A percentile compares a stretch with the other conserved stretches of the same genome.
These are phyloP conservation scores for Mormyrus iriodes DNA, from an alignment of 2,113 vertebrate species.

Conservation along the genomic window DNA sequence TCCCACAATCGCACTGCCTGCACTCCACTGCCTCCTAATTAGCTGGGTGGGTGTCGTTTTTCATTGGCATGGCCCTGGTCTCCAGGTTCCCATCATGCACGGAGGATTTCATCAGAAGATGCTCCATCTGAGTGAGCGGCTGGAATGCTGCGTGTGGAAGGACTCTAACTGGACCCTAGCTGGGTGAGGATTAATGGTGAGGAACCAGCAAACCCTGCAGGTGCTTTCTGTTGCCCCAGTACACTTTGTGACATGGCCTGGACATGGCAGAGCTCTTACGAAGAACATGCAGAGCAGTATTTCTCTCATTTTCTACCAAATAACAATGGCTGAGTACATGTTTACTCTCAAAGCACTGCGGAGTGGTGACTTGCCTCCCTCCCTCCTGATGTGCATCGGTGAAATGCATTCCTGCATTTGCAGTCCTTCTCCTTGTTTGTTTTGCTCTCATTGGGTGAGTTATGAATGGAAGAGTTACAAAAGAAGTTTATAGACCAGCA, in stretches of 20 bases:
- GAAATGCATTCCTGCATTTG: not conserved
- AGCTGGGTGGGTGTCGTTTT: conserved; percentile 56
- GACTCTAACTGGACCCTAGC: conserved; percentile 24
- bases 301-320: conserved; percentile 5
- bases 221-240: conserved; percentile 37
- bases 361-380: not conserved
- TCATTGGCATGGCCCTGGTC: conserved; percentile 44
- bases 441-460: conserved; percentile 12
- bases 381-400: not conserved
- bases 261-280: conserved; percentile 16
- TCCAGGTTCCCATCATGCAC: conserved; percentile 14
- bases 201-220: conserved; percentile 31
- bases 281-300: conserved; percentile 20
- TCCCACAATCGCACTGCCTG: conserved; percentile 43
- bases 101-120: conserved; percentile 56
- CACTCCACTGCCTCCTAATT: conserved; percentile 50
- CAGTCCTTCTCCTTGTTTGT: conserved; percentile 15
- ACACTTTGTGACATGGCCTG: conserved; percentile 36
- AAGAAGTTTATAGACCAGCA: conserved; percentile 20
- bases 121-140: conserved; percentile 48
- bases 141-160: conserved; percentile 37
- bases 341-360: conserved; percentile 19
- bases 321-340: conserved; percentile 11
- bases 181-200: conserved; percentile 42
- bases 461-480: conserved; percentile 4